Evolutionary conservation across 2,113 vertebrate species (phyloP), one percentile per base, ranked within the genome.

Genomic region (Phocoena sinus): DNA sequence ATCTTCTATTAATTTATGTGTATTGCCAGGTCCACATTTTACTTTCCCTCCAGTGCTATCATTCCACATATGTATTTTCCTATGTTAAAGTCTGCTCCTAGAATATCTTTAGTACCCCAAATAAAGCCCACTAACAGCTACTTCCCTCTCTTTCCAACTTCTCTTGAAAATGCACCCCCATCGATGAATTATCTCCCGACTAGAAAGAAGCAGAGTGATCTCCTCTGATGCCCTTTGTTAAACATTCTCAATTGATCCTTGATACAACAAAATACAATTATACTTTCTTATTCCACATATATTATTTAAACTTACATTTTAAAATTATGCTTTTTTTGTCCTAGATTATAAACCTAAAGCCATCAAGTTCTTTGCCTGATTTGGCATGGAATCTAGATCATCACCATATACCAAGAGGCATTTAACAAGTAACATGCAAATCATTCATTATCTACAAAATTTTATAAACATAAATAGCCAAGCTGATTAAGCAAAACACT

Each of bases 291-390:
- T 67, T 62, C 33, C 36, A 86, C 36, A 33, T n/a, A 74, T 87
- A 89, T 65, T 73, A 76, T 81, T 94, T 87, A 91, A 91, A 91
- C 23, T 79, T 83, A 76, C 13, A 84, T 86, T 89, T 82, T 65
- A 89, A 96, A 92, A 70, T 68, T 38, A 67, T 50, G 41, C 33
- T 93, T 76, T 85, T 38, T 53, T 91, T 50, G 31, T 79, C 15
- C 3, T 44, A 53, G 41, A 56, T 84, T 86, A 77, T 71, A 88
- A 94, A 21, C 8, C 33, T 47, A 81, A 56, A 15, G 1, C 25
- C 93, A 8, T 82, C 31, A 81, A 11, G 6, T 31, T 76, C 9
- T 83, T 67, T 44, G 14, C 15, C 23, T 84, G 47, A 79, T 36
- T 65, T 94, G 36, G 50, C 26, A 41, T 7, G 15, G 26, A 85